Base-by-base conservation (phyloP, 2,113 vertebrate genomes). In the Mormyrus lacerda region DNA sequence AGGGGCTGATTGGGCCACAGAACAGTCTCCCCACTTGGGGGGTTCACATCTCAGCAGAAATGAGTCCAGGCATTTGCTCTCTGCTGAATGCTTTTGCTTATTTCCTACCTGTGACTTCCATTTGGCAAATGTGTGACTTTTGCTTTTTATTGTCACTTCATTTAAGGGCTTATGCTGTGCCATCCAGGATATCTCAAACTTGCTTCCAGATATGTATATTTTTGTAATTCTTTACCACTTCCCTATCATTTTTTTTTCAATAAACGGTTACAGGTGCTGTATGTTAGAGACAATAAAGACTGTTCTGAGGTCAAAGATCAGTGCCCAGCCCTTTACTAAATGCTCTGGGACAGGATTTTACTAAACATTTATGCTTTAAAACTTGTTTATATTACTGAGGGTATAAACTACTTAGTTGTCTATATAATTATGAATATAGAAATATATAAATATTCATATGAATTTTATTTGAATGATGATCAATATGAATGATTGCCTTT, bases 371-470 rank as follows among this genome's bases (percentile, higher is more conserved):
- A 82, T 89, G 50, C n/a, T 83, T 89, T 82, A 84, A 50, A 89
- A 44, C 76, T 53, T 53, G 39, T 84, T 84, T 84, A 9, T 47
- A 58, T 84, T 45, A 58, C 55, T 50, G 39, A 51, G 55, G 76
- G 51, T 84, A 79, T 89, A 84, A 89, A 89, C 50, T 84, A 89
- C 88, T 53, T 51, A 89, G 51, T 84, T 55, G 61, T 50, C 39
- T 58, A 55, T 89, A 50, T 89, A 61, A 85, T 31, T 89, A 89
- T 89, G 88, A 83, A 84, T 84, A 58, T 89, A 89, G 84, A 89
- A 42, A 83, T 83, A 89, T 83, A 61, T 82, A 31, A 50, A 88
- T 76, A 86, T 48, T 86, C 84, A 50, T 61, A 58, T 44, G 42
- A 48, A 39, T 88, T 89, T 51, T 82, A 89, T 84, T 89, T 84